Conservation (phyloP, 2,888 invertebrate species). For the Lepidocyrtoides sp. region DNA sequence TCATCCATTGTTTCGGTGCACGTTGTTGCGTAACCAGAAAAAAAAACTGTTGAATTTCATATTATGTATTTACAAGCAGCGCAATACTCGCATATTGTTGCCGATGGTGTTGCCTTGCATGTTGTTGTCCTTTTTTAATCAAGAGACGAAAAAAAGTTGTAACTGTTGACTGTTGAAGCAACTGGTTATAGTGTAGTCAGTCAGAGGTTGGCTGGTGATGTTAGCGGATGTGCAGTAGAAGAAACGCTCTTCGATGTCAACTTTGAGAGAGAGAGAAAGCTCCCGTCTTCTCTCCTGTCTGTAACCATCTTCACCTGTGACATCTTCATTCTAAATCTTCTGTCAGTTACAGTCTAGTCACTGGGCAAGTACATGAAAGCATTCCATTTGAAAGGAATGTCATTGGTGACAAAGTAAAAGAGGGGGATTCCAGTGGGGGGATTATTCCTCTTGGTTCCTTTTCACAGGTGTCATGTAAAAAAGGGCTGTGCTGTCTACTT, state of each 20-base stretch:
- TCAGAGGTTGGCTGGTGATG: conserved; percentile 47
- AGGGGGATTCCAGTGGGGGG: not conserved
- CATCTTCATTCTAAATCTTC: conserved; percentile 66
- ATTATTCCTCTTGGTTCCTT: conserved; percentile 12
- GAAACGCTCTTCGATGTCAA: conserved; percentile 10
- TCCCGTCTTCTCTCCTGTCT: conserved; percentile 5
- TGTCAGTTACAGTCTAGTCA: conserved; percentile 58
- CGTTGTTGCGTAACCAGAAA: conserved; percentile 32
- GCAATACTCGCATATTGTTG: too few species aligned
- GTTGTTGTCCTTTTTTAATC: conserved; percentile 19
- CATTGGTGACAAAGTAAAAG: conserved; percentile 4
- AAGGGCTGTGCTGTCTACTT: not conserved
- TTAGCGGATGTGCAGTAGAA: conserved; percentile 49
- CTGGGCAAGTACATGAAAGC: conserved; percentile 50
- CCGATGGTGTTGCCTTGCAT: not conserved
- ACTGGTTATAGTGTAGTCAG: conserved; percentile 29
- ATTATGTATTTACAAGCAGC: not conserved
- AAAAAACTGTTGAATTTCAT: not conserved
- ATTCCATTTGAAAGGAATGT: conserved; percentile 62
- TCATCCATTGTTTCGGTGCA: conserved; percentile 36
- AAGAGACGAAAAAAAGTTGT: not conserved
- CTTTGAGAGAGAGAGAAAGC: conserved; percentile 41
- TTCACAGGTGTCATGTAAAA: conserved; percentile 67
- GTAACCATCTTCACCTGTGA: conserved; percentile 64
- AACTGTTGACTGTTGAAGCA: not conserved